Evolutionary conservation across 2,797 vertebrate genomes (phyloP), one percentile per base, ranked within the genome.

Genomic region (Lacerta viridis): DNA sequence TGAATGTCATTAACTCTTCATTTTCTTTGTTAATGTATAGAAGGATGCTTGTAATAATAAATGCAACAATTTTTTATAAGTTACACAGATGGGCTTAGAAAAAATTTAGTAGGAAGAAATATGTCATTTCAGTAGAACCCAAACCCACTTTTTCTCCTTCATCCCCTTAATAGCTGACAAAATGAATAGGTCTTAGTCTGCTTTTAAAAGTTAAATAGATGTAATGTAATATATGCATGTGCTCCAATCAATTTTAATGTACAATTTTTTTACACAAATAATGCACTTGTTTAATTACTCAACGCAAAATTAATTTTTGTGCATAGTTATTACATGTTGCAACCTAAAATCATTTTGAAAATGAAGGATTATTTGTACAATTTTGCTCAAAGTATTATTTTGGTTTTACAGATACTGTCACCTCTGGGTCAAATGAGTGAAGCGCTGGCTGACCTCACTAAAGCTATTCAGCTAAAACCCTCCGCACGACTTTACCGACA

Each of bases 341-440:
- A 80, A 39, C 29, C 15, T 66, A 76, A 43, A 46, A 20, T 43
- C 36, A 41, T 66, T 43, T 55, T 82, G 7, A 61, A 80, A 71
- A 27, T n/a, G 25, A 74, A 68, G 64, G 33, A 55, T 20, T 84
- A 0, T 59, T 90, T 8, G 4, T 27, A 3, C 86, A 1, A 83
- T 71, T 87, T 43, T 50, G 80, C 11, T 75, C 91, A 11, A 93
- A 36, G 4, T 41, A 85, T 36, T 90, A 6, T 59, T 91, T 93
- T 93, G 13, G 89, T 0, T 91, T 91, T 87, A 18, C 90, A 99
- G 99, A 99, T 99, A 94, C 92, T 99, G 88, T 99, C 99, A 85
- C 98, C 99, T 50, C 94, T 99, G 93, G 99, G 99, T 25, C 98
- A 98, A 43, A 98, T 99, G 94, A 98, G 97, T n/a, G 99, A 99